phyloP scores from a whole-genome alignment of 2,113 vertebrate species.

The Orientallactaga bullata region DNA sequence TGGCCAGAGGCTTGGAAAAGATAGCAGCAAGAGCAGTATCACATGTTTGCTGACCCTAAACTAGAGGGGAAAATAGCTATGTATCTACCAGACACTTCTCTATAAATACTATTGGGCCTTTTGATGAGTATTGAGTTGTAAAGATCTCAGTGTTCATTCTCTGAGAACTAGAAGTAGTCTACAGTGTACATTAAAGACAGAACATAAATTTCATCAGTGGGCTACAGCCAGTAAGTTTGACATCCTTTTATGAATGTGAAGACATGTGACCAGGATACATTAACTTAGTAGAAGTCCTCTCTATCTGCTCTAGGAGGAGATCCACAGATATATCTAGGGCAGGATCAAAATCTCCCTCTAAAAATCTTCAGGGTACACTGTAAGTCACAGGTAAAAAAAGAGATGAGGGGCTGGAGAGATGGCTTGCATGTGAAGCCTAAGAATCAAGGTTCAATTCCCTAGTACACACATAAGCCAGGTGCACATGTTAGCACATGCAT shows the following conservation, averaged over 20 bases:
- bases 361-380: neutral
- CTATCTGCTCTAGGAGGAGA: neutral
- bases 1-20: neutral
- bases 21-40: neutral
- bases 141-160: slow-evolving; percentile 14
- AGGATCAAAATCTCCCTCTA: neutral
- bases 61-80: neutral
- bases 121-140: slow-evolving; percentile 48
- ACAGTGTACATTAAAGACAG: neutral
- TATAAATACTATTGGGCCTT: slow-evolving; percentile 55
- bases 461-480: no score
- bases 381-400: neutral
- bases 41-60: slow-evolving; percentile 39
- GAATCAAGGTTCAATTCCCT: no score
- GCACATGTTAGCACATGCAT: no score
- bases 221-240: neutral
- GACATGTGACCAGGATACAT: slow-evolving; percentile 7
- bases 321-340: neutral
- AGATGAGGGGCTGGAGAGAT: neutral
- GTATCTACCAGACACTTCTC: slow-evolving; percentile 33
- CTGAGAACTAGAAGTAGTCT: slow-evolving; percentile 5
- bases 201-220: slow-evolving; percentile 19
- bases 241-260: slow-evolving; percentile 32
- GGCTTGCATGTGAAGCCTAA: no score
- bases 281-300: slow-evolving; percentile 1